Conservation (phyloP, 35 echinoderm and acorn worm genomes). For the Ptychodera flava region DNA sequence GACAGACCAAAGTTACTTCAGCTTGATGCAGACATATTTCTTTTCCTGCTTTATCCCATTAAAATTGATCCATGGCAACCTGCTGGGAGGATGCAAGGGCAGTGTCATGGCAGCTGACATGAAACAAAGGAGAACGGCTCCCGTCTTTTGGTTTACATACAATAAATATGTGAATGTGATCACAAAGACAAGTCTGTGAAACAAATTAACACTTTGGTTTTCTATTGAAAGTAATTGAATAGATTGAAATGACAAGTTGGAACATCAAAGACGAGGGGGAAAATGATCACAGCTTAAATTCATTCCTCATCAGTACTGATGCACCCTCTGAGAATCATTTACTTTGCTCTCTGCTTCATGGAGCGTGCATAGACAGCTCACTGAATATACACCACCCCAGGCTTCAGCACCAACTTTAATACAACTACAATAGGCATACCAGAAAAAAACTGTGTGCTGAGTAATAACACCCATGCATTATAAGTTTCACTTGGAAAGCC, state of each 20-base stretch:
- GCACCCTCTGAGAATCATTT: not conserved
- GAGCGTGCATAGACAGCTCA: not conserved
- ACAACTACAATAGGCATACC: too few relatives aligned
- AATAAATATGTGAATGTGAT: too few relatives aligned
- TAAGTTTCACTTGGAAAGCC: not conserved
- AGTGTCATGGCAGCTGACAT: too few relatives aligned
- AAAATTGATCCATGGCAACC: too few relatives aligned
- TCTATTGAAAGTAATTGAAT: not conserved
- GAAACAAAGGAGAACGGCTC: too few relatives aligned
- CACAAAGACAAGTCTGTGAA: too few relatives aligned
- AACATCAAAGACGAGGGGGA: not conserved
- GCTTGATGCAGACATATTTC: too few relatives aligned
- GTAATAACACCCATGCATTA: not conserved
- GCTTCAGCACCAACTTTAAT: too few relatives aligned
- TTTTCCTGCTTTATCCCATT: too few relatives aligned
- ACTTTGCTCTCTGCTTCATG: not conserved
- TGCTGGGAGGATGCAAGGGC: too few relatives aligned
- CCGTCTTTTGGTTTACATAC: too few relatives aligned
- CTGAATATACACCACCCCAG: not conserved
- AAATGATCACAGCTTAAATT: not conserved
- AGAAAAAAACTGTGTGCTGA: not conserved
- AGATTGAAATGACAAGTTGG: not conserved
- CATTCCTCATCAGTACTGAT: not conserved
- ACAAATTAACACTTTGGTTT: slow-evolving; percentile 2
- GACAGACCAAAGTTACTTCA: too few relatives aligned